Evolutionary conservation across 2,888 invertebrate genomes (phyloP).

Genomic region (Macropis europaea): DNA sequence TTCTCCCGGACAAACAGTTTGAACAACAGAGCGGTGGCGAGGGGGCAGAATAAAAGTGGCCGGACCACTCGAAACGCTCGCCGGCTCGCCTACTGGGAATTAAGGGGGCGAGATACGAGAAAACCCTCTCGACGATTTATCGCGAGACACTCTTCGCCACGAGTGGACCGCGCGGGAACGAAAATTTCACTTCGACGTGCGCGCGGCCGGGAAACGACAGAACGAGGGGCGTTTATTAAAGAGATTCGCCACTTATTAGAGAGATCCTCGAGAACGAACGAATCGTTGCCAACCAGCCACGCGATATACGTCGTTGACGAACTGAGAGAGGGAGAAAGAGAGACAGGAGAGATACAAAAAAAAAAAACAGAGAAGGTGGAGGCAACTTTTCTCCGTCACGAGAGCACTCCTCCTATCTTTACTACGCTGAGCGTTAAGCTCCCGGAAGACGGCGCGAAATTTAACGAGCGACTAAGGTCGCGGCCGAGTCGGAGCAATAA

Average conservation of each 20-base stretch:
- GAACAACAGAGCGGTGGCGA: background rate
- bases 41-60: constrained; percentile 20
- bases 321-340: background rate
- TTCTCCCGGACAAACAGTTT: background rate
- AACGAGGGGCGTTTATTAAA: constrained; percentile 46
- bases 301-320: constrained; percentile 9
- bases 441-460: constrained; percentile 53
- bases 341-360: too few relatives aligned
- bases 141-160: constrained; percentile 2
- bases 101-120: background rate
- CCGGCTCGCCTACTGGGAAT: constrained; percentile 17
- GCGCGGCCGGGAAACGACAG: background rate
- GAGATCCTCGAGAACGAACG: constrained; percentile 38
- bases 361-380: too few relatives aligned
- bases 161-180: constrained; percentile 25
- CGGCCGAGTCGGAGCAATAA: constrained; percentile 25
- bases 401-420: constrained; percentile 47
- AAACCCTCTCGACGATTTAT: constrained; percentile 25
- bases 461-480: constrained; percentile 58
- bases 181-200: constrained; percentile 6
- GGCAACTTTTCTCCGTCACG: constrained; percentile 36
- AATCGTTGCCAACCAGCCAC: constrained; percentile 3
- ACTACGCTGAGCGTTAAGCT: constrained; percentile 52
- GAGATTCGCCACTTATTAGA: constrained; percentile 50
- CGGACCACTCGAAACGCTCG: too few relatives aligned